phyloP scores from a whole-genome alignment of 2,888 invertebrate species.

The Erebia palarica region DNA sequence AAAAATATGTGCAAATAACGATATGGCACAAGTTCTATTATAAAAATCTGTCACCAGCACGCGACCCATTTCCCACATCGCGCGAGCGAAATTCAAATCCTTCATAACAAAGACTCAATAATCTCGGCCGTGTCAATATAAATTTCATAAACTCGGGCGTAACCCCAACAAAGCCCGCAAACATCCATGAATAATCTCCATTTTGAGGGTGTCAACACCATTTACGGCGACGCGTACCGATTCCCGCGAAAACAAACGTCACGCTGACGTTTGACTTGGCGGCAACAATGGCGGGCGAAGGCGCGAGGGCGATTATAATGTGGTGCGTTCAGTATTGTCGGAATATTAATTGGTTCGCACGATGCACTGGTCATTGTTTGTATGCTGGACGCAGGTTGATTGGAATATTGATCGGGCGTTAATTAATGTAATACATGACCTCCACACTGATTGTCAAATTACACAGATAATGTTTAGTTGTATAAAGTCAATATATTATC shows the following conservation, averaged over 20 bases:
- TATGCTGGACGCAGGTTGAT: slow-evolving; percentile 21
- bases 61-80: slow-evolving; percentile 60
- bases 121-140: slow-evolving; percentile 77
- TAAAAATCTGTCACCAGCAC: slow-evolving; percentile 75
- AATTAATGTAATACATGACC: slow-evolving; percentile 39
- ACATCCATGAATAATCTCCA: slow-evolving; percentile 80
- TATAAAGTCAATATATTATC: too few species aligned
- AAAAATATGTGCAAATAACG: slow-evolving; percentile 30
- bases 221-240: slow-evolving; percentile 56
- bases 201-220: slow-evolving; percentile 79
- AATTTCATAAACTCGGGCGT: slow-evolving; percentile 76
- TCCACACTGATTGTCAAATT: not conserved
- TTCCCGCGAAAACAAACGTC: slow-evolving; percentile 75
- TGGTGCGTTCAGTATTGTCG: slow-evolving; percentile 55
- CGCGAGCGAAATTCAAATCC: slow-evolving; percentile 67
- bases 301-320: slow-evolving; percentile 61
- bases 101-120: slow-evolving; percentile 74
- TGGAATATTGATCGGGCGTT: slow-evolving; percentile 35
- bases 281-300: slow-evolving; percentile 61
- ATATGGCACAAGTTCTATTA: slow-evolving; percentile 49
- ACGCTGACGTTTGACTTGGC: slow-evolving; percentile 54
- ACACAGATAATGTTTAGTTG: too few species aligned
- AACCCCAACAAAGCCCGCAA: slow-evolving; percentile 72
- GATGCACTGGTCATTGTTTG: slow-evolving; percentile 46
- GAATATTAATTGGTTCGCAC: slow-evolving; percentile 64